phyloP scores from a whole-genome alignment of 1,140 invertebrate species.

The Octopus sinensis region DNA sequence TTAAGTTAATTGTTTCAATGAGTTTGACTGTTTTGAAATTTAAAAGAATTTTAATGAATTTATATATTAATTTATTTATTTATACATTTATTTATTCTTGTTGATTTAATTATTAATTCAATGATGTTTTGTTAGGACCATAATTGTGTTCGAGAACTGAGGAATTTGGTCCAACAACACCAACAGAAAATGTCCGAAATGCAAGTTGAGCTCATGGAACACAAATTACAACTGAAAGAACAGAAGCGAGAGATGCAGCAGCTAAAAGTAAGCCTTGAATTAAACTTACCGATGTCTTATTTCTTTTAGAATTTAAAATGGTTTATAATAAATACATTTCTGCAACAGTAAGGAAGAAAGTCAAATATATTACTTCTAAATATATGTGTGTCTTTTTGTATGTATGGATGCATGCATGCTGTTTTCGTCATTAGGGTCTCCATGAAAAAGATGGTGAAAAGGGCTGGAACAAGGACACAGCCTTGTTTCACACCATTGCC shows the following conservation, averaged over 20 bases:
- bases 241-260: constrained; percentile 83
- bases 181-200: constrained; percentile 80
- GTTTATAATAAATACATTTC: too few species aligned
- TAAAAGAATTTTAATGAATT: too few species aligned
- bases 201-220: constrained; percentile 64
- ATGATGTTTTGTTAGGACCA: constrained; percentile 66
- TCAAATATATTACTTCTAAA: too few species aligned
- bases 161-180: constrained; percentile 79
- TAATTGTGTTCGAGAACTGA: constrained; percentile 85
- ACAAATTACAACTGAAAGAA: constrained; percentile 75
- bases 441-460: neutral
- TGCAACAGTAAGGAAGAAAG: too few species aligned
- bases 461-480: neutral
- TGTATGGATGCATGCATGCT: too few species aligned
- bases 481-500: neutral
- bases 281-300: neutral
- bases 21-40: too few species aligned
- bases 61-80: too few species aligned
- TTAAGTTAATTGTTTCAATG: too few species aligned
- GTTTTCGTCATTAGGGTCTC: neutral
- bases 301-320: neutral
- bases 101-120: too few species aligned
- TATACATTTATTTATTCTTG: too few species aligned
- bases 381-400: too few species aligned
- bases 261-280: constrained; percentile 66